Evolutionary conservation across 1,140 invertebrate species (phyloP), one percentile per base, ranked within the genome.

Genomic region (Lordiphosa clarofinis): DNA sequence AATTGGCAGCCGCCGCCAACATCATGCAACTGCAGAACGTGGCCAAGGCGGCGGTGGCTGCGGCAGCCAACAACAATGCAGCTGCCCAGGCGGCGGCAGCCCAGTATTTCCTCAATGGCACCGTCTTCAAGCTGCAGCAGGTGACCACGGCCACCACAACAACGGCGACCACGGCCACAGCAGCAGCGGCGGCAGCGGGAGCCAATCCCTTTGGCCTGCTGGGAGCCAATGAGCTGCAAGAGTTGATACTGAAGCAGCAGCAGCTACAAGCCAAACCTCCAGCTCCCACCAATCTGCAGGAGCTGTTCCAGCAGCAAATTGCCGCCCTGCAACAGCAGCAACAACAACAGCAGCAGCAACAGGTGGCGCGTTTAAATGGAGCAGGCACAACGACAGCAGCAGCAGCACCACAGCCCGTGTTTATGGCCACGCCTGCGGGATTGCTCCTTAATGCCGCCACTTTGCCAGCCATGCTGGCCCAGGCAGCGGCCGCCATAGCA

Each of bases 121-220:
- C 88, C 35, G 88, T 89, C 10, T 88, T 89, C 39, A 89, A 89
- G 68, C 39, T 89, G 56, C 88, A 89, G 21, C 88, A 88, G 47
- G 74, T 88, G n/a, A 88, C 87, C 0, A 87, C 84, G 0, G 79
- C 87, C 6, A 87, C 87, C 1, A 88, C 86, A n/a, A 86, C 87
- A 15, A 88, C 82, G 7, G 87, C 86, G 11, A 87, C 87, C 7
- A 86, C 82, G 0, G 86, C 86, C 1, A 82, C 73, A 1, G 64
- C 81, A 9, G 74, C 74, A 7, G 78, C 64, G 12, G 43, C 75
- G n/a, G 48, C 62, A 8, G 70, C 62, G 1, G 53, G 56, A 4
- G 47, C 40, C 28, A 88, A 87, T 65, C 84, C 84, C 2, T 88
- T 86, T 7, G 82, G 82, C 0, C 48, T 87, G 21, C 59, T 87